Evolutionary conservation across 2,113 vertebrate genomes (phyloP).

Genomic region (Aptenodytes forsteri): DNA sequence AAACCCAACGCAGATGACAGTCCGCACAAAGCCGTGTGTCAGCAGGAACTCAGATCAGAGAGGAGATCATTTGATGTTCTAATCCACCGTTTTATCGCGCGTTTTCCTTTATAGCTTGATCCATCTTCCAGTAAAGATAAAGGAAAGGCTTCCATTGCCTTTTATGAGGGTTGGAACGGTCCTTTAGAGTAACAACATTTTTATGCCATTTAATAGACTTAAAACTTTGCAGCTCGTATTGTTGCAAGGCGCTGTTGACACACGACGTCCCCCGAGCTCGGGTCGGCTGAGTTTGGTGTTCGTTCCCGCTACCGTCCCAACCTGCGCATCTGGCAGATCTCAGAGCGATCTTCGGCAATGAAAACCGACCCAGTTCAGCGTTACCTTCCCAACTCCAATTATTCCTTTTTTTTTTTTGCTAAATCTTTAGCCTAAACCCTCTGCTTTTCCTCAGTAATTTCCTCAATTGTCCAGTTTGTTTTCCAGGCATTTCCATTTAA

Average conservation of each 20-base stretch:
- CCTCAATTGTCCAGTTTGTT: constrained; percentile 12
- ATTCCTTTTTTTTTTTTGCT: neutral
- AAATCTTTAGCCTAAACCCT: neutral
- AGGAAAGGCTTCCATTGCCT: neutral
- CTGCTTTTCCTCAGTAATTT: neutral
- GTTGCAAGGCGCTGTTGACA: neutral
- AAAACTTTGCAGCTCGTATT: neutral
- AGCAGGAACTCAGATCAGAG: neutral
- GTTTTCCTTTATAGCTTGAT: neutral
- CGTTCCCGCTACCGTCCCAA: neutral
- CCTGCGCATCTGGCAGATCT: neutral
- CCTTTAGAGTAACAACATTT: neutral
- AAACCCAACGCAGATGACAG: neutral
- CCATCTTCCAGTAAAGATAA: neutral
- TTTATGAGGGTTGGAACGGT: neutral
- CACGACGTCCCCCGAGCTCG: fast-evolving
- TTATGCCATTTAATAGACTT: neutral
- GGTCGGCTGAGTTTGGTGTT: neutral
- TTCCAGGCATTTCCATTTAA: neutral
- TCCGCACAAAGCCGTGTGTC: neutral
- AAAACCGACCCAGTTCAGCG: neutral
- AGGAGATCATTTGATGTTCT: neutral
- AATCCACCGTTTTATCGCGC: neutral
- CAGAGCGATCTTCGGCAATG: fast-evolving
- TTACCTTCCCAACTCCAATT: neutral